Evolutionary conservation across 2,797 vertebrate species (phyloP), one percentile per base, ranked within the genome.

Genomic region (Lateolabrax maculatus): DNA sequence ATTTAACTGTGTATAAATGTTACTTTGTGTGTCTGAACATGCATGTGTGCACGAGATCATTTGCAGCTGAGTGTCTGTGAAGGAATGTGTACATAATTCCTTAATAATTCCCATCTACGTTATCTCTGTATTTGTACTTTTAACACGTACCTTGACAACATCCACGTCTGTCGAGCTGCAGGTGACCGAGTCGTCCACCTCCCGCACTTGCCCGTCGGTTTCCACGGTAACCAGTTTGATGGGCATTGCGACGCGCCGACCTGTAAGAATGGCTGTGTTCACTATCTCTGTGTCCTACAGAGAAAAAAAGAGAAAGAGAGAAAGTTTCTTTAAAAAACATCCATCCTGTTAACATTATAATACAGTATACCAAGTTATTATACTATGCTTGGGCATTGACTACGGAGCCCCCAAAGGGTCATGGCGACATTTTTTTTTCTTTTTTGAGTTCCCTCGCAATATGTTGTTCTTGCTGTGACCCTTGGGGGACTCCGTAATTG

Each of bases 141-240:
- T 18, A 5, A 56, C 34, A 57, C 62, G 2, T 71, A 96, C 95
- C 93, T 95, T 96, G 52, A 96, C 80, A 19, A 96, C 94, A 3
- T 96, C 94, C 80, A 93, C 93, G 15, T 96, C 93, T 1, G 94
- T 94, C 1, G 95, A 96, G 76, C 62, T 92, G 88, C 95, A 96
- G 89, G 90, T 91, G 53, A 95, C 71, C 0, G 87, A 80, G 44
- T 95, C 94, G 0, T 95, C 91, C 71, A 95, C 93, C 81, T 95
- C 95, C 80, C 93, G 90, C 83, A 96, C 95, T 29, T 93, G 94
- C 12, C 95, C 95, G 1, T 95, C 94, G 0, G 86, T 92, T 66
- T 95, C 95, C 83, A 96, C 95, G 0, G 95, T 94, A 18, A 96
- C 94, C 79, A 96, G 73, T 84, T 95, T 96, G 82, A 96, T 82